Evolutionary conservation across 2,888 invertebrate species (phyloP).

Genomic region (Drosophila pseudotakahashii): DNA sequence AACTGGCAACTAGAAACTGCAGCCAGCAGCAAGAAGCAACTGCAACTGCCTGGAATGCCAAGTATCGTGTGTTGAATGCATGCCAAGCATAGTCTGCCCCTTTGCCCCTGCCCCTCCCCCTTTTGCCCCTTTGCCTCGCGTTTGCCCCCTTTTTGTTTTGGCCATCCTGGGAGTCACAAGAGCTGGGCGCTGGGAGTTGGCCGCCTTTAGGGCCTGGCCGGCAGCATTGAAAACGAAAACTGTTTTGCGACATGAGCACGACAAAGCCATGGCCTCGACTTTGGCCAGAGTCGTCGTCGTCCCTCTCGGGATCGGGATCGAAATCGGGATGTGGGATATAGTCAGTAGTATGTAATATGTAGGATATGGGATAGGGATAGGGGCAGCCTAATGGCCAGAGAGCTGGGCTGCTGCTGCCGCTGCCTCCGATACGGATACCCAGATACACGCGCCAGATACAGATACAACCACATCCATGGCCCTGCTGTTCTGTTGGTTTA

Average conservation of each 20-base stretch:
- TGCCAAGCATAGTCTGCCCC: constrained; percentile 71
- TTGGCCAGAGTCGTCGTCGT: constrained; percentile 22
- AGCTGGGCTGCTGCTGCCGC: constrained; percentile 25
- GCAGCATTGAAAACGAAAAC: constrained; percentile 77
- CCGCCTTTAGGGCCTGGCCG: constrained; percentile 68
- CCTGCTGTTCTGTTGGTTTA: constrained; percentile 57
- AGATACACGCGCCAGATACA: constrained; percentile 72
- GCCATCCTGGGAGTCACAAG: constrained; percentile 6
- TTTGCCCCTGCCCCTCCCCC: not conserved
- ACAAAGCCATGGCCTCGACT: constrained; percentile 70
- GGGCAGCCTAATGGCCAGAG: constrained; percentile 51
- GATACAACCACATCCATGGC: constrained; percentile 28
- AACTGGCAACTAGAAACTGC: constrained; percentile 27
- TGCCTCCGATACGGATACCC: constrained; percentile 47
- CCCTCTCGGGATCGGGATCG: constrained; percentile 28
- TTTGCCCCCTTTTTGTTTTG: not conserved
- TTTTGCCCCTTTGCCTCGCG: not conserved
- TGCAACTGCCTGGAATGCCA: constrained; percentile 75
- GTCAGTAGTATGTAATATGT: not conserved
- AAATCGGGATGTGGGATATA: not conserved
- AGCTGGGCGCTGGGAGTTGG: constrained; percentile 31
- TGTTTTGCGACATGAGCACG: constrained; percentile 75
- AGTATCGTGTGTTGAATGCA: constrained; percentile 80
- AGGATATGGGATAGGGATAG: constrained; percentile 28
- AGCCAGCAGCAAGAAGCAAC: constrained; percentile 3